Conservation (phyloP, 2,888 invertebrate genomes). For the Lithosia quadra region DNA sequence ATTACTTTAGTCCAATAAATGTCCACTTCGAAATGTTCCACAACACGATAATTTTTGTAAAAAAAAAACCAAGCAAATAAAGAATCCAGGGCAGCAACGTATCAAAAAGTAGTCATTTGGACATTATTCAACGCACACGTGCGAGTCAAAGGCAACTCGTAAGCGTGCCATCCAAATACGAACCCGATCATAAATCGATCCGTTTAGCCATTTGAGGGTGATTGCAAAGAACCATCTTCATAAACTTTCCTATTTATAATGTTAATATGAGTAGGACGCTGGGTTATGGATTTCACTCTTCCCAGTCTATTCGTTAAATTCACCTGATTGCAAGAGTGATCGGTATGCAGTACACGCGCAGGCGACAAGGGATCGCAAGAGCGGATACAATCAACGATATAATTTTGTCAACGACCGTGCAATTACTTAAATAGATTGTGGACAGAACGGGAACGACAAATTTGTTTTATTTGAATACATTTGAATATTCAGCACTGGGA, state of each 20-base stretch:
- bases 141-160: no score
- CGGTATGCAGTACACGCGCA: constrained; percentile 42
- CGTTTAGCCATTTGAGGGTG: not conserved
- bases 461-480: constrained; percentile 38
- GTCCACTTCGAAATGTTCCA: not conserved
- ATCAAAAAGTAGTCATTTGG: not conserved
- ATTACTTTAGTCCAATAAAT: not conserved
- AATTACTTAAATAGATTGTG: constrained; percentile 52
- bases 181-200: no score
- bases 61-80: no score
- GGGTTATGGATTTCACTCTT: not conserved
- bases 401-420: constrained; percentile 51
- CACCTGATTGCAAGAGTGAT: constrained; percentile 18
- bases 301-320: not conserved
- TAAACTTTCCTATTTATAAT: not conserved
- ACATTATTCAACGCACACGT: no score
- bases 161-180: not conserved
- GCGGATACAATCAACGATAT: constrained; percentile 48
- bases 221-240: no score
- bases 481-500: constrained; percentile 25
- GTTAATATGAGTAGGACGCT: not conserved
- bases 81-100: not conserved
- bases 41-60: no score
- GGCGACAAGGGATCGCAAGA: constrained; percentile 33
- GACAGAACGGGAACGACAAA: constrained; percentile 32